Base-by-base conservation (phyloP, 1,140 invertebrate genomes). In the Saxidomus purpurata region DNA sequence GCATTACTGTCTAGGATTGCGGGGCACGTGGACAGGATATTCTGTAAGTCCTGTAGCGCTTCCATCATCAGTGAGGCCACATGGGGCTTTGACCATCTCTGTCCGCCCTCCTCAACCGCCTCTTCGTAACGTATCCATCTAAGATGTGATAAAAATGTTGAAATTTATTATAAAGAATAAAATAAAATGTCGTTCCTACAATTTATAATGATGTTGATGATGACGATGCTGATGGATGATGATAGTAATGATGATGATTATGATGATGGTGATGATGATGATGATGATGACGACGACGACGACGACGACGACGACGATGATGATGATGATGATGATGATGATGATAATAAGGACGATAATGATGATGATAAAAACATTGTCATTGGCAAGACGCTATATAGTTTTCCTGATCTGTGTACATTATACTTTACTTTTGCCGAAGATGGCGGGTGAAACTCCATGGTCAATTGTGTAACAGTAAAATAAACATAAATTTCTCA, bases 101-200 rank as follows among this genome's bases (percentile, higher is more conserved):
- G 94, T 13, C 95, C 95, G 1, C 94, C 94, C 49, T 95, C 95
- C 74, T 96, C 95, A 34, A 96, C 94, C 55, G 95, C 95, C 87
- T 96, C 95, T 87, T 96, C 95, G 92, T 95, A 96, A 88, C 96
- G 96, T 17, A 96, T 96, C 96, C 96, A 96, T 92, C 95, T 96
- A 82, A n/a, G n/a, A n/a, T n/a, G n/a, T n/a, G n/a, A n/a, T n/a
- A n/a, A n/a, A n/a, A n/a, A n/a, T n/a, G n/a, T n/a, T n/a, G n/a
- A n/a, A n/a, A n/a, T n/a, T n/a, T n/a, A n/a, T n/a, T n/a, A n/a
- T n/a, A n/a, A n/a, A n/a, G n/a, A 28, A 8, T 59, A 59, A 59
- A 17, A 59, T 22, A 6, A 43, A 43, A 43, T 43, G 43, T n/a
- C n/a, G n/a, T n/a, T n/a, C n/a, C n/a, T n/a, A n/a, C n/a, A n/a